A percentile compares a stretch with the other conserved stretches of the same genome.
Conservation (phyloP, 2,113 vertebrate genomes). For the Rattus norvegicus region DNA sequence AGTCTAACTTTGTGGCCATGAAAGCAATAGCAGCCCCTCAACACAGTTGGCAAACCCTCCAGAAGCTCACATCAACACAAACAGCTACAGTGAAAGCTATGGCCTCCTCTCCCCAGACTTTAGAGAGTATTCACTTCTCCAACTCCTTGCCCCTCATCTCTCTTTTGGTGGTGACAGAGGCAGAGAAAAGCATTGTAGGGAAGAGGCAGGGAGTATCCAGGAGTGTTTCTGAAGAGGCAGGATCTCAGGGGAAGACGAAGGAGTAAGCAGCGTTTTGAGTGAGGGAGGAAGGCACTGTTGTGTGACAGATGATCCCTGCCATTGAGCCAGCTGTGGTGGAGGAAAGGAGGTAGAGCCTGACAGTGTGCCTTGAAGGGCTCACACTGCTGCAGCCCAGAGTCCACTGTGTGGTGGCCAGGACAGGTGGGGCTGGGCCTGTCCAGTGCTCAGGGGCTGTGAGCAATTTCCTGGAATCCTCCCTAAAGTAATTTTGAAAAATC, state of each 20-base stretch:
- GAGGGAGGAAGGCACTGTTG: neutral
- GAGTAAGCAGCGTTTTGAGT: neutral
- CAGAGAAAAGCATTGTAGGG: slow-evolving; percentile 2
- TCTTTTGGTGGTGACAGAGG: neutral
- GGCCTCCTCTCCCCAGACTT: neutral
- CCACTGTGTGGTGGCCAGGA: neutral
- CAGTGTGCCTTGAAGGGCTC: too few relatives aligned
- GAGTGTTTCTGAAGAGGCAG: neutral
- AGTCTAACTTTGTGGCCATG: neutral
- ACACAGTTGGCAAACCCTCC: slow-evolving; percentile 3
- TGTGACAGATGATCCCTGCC: neutral
- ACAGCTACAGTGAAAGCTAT: neutral
- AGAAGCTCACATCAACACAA: neutral
- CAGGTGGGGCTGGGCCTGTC: neutral
- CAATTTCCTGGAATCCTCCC: slow-evolving; percentile 24
- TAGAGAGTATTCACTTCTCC: neutral
- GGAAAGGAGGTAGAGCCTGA: too few relatives aligned
- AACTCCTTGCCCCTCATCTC: neutral
- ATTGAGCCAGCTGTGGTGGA: neutral
- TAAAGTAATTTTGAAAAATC: slow-evolving; percentile 52
- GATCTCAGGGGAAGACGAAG: neutral
- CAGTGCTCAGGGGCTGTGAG: neutral
- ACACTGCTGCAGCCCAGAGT: neutral
- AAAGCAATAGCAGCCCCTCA: slow-evolving; percentile 25
- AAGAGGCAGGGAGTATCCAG: neutral